Evolutionary conservation across 1,140 invertebrate species (phyloP).

Genomic region (Eumaeus atala): DNA sequence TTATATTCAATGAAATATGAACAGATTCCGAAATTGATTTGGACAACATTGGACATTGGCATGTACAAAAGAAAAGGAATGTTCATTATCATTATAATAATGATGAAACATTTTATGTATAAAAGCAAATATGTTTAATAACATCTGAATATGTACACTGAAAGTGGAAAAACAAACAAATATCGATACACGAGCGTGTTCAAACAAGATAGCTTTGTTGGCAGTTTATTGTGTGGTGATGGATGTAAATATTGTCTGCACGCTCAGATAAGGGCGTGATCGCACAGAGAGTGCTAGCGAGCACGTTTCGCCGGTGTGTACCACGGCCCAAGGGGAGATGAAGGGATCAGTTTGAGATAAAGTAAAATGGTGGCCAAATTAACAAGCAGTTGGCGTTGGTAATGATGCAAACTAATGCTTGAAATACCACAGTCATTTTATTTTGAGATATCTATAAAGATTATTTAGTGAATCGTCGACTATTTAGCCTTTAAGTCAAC

Average conservation of each 20-base stretch:
- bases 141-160: background rate
- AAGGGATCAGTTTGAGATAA: background rate
- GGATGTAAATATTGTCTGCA: background rate
- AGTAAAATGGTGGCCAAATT: background rate
- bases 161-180: conserved; percentile 11
- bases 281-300: background rate
- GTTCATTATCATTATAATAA: background rate
- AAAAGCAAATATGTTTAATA: background rate
- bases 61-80: background rate
- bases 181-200: conserved; percentile 1
- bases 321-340: background rate
- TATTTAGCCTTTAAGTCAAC: no score
- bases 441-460: background rate
- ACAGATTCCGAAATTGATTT: no score
- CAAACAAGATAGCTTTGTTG: background rate
- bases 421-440: no score
- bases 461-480: background rate
- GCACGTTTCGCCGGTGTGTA: conserved; percentile 1
- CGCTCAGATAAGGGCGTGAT: conserved; percentile 7
- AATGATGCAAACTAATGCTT: no score
- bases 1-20: no score
- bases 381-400: no score
- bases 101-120: background rate
- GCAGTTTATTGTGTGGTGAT: conserved; percentile 1
- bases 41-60: no score